Base-by-base conservation (phyloP, 2,113 vertebrate species). In the Neolamprologus devosi region DNA sequence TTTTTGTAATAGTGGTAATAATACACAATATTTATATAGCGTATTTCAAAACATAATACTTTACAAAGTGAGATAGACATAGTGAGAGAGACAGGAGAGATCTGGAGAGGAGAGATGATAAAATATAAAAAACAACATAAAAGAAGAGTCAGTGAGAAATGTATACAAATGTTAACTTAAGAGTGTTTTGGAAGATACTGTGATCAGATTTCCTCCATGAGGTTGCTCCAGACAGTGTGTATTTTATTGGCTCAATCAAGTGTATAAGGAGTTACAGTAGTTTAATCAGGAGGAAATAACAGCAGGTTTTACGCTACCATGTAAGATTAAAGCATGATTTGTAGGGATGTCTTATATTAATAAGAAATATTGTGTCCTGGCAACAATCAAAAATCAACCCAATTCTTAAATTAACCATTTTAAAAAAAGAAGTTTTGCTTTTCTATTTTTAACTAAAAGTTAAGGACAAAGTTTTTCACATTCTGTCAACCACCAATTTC, bases 391-490 rank as follows among this genome's bases (percentile, higher is more conserved):
- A 65, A 65, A 65, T 65, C 0, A 37, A 65, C 33, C 10, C 19
- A 65, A 21, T 65, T 65, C 19, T 37, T 65, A 65, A 65, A 65
- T 37, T 8, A 65, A 65, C 10, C 19, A 65, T 37, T 21, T 35
- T 0, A 0, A 0, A 37, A 65, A 65, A 65, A 37, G 0, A 65
- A 13, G 33, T 65, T 65, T 65, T 13, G 19, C 19, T 65, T 37
- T 65, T 37, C 60, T 21, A 13, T 21, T 0, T 65, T 65, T 65
- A 65, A 65, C 60, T 65, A 37, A 75, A 75, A 47, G 14, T 28
- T 47, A 63, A 63, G 1, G 14, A 3, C 40, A 7, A 47, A 1
- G 5, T 19, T 47, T 47, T 75, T 28, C 16, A 75, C 68, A 19
- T 49, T 75, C 9, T 75, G 9, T 75, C 42, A 75, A 28, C 23